Base-by-base conservation (phyloP, 2,888 invertebrate species). In the Troides aeacus region DNA sequence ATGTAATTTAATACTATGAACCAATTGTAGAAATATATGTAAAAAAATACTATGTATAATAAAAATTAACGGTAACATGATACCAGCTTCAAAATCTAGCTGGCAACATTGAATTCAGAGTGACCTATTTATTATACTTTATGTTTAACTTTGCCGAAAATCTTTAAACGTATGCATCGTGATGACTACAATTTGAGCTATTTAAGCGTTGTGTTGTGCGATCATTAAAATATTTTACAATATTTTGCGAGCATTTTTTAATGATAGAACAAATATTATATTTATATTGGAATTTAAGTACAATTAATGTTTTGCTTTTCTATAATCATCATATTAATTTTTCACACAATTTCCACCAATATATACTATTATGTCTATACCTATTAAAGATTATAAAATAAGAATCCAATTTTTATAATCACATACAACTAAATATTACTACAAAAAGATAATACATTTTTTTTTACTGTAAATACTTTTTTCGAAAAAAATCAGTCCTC, bases 191-290 rank as follows among this genome's bases (percentile, higher is more conserved):
- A 24, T 70, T 70, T 70, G 64, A 66, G 67, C 70, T 70, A 70
- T 61, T 64, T 56, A 67, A 39, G 53, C 42, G 23, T 68, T 57
- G 24, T 23, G 17, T 70, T 70, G 70, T 70, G 70, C 70, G 70
- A 67, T 61, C 23, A 17, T 63, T 21, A 50, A 69, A 23, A 60
- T 23, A 36, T 60, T 58, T 15, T 23, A 61, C 21, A 39, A n/a
- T 39, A 61, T 62, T 30, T 62, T 65, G 57, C 23, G 23, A 58
- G 21, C 57, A 58, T 53, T 2, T n/a, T 53, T n/a, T n/a, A n/a
- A n/a, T 0, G n/a, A 53, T 6, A n/a, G 6, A 1, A 53, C 15
- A n/a, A n/a, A 53, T n/a, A 18, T 53, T 12, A n/a, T 53, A n/a
- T 53, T 53, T 12, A 53, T 53, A 18, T 53, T 46, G n/a, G 17